A percentile compares a stretch with the other conserved stretches of the same genome.
These are phyloP conservation scores for Ctenopoma multispine DNA, from an alignment of 2,797 vertebrate genomes.

Conservation along the genomic window DNA sequence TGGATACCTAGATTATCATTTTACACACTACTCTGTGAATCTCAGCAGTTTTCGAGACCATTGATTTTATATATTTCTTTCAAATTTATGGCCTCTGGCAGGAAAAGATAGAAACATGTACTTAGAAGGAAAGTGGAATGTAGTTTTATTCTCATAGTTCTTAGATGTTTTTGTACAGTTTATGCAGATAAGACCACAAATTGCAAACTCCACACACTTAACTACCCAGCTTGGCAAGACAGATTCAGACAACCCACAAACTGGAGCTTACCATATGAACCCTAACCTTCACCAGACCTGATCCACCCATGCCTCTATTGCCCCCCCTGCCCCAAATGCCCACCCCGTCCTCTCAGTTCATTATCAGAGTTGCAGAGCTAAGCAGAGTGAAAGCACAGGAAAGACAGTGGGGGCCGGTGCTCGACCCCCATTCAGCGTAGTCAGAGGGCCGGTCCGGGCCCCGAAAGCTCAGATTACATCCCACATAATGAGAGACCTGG, in stretches of 20 bases:
- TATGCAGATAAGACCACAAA: constrained; percentile 24
- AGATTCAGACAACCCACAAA: constrained; percentile 29
- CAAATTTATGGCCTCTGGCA: not conserved
- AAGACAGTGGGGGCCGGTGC: constrained; percentile 78
- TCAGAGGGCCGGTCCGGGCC: constrained; percentile 72
- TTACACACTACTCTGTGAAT: not conserved
- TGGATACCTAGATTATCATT: not conserved
- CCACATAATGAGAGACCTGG: constrained; percentile 89
- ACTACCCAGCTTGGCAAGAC: constrained; percentile 21
- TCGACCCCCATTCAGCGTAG: constrained; percentile 81
- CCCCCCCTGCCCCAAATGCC: constrained; percentile 53
- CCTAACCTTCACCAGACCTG: constrained; percentile 46
- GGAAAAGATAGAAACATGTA: not conserved
- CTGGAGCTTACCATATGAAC: constrained; percentile 15
- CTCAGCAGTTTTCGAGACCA: not conserved
- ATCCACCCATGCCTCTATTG: constrained; percentile 51
- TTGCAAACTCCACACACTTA: constrained; percentile 15
- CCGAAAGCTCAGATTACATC: constrained; percentile 89
- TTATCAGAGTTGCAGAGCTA: constrained; percentile 88
- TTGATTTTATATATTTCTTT: not conserved
- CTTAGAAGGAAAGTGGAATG: constrained; percentile 1
- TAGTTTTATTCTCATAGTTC: constrained; percentile 13
- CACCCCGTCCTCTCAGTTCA: constrained; percentile 69
- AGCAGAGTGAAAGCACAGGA: constrained; percentile 89
- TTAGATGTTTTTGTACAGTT: constrained; percentile 8